phyloP scores from a whole-genome alignment of 2,888 invertebrate species.

The Cryptocheilus praepositus region DNA sequence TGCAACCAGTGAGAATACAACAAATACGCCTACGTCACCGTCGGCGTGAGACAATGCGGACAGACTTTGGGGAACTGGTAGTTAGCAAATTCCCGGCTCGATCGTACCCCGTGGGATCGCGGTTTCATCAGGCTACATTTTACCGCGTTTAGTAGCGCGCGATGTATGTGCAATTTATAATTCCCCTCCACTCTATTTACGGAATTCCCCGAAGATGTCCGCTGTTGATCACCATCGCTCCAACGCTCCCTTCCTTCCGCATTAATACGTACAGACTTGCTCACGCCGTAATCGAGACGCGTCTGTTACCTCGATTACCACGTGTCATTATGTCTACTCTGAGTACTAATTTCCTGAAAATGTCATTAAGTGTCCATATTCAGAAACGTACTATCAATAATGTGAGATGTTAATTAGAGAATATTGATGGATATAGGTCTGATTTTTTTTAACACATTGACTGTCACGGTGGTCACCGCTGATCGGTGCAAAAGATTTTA shows the following conservation, averaged over 20 bases:
- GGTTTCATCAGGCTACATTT: slow-evolving; percentile 17
- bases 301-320: not conserved
- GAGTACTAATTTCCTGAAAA: no score
- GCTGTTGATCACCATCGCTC: not conserved
- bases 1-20: no score
- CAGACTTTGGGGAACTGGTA: not conserved
- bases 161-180: slow-evolving; percentile 4
- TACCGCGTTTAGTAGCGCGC: slow-evolving; percentile 10
- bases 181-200: slow-evolving; percentile 2
- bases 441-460: no score
- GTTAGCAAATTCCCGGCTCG: slow-evolving; percentile 10
- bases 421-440: no score
- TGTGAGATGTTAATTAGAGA: no score
- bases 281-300: slow-evolving; percentile 5
- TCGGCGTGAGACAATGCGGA: no score
- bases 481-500: no score
- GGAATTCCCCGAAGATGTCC: slow-evolving; percentile 10
- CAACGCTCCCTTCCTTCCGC: slow-evolving; percentile 15
- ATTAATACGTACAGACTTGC: slow-evolving; percentile 19
- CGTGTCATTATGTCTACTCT: no score
- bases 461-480: no score
- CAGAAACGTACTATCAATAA: no score
- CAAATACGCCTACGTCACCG: no score
- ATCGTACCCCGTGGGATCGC: not conserved
- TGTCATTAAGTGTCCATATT: no score